These are phyloP conservation scores for Peromyscus maniculatus DNA, from an alignment of 2,113 vertebrate genomes.

Conservation along the genomic window DNA sequence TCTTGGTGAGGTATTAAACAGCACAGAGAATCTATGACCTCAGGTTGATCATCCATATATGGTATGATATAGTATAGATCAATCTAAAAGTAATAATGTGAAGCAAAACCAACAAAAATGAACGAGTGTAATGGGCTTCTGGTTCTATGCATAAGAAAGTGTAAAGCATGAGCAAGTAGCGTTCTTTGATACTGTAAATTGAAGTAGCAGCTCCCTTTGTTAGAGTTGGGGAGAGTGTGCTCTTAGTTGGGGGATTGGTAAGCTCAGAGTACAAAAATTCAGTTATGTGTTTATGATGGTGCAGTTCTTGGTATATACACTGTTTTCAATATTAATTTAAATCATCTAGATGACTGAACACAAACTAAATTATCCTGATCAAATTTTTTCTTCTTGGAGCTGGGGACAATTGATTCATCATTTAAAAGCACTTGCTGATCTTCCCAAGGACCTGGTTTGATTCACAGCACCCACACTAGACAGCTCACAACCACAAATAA, in stretches of 20 bases:
- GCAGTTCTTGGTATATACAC: background rate
- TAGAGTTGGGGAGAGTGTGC: background rate
- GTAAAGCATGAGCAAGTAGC: background rate
- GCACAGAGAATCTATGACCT: background rate
- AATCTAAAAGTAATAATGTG: background rate
- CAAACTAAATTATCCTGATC: conserved; percentile 2
- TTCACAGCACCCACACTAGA: background rate
- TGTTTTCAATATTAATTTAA: conserved; percentile 38
- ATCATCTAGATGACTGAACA: background rate
- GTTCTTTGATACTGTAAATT: background rate
- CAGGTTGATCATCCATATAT: background rate
- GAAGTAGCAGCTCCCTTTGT: background rate
- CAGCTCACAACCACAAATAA: background rate
- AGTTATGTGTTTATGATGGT: background rate
- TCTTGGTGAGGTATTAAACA: background rate
- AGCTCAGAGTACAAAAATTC: background rate
- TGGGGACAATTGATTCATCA: background rate
- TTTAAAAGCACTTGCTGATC: background rate
- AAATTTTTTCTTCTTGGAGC: background rate
- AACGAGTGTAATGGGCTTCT: background rate
- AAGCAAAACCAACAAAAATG: background rate
- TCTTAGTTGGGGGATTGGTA: background rate
- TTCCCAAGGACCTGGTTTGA: background rate
- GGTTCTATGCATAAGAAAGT: background rate
- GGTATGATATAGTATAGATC: background rate